phyloP scores from a whole-genome alignment of 2,888 invertebrate genomes.

The Leistus spinibarbis region DNA sequence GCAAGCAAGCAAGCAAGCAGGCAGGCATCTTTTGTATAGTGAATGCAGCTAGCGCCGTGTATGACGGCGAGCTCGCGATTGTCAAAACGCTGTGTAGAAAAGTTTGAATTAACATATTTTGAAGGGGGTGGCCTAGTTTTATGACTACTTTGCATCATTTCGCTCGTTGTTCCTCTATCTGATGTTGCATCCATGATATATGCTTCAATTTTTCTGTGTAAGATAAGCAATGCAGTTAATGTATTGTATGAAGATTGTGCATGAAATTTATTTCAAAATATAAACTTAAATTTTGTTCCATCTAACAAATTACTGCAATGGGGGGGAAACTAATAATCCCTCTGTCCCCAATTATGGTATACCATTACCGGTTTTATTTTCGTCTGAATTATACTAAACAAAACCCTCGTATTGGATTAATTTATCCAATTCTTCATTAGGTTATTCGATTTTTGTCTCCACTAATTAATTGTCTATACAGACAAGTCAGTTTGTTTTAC shows the following conservation, averaged over 20 bases:
- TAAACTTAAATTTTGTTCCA: background rate
- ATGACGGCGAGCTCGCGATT: slow-evolving; percentile 18
- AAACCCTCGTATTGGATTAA: no score
- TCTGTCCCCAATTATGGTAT: no score
- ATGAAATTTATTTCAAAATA: background rate
- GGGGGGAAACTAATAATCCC: no score
- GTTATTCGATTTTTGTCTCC: no score
- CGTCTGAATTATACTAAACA: no score
- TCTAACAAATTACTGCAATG: no score
- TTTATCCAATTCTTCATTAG: no score
- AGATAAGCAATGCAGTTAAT: background rate
- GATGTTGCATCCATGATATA: background rate
- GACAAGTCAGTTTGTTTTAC: no score
- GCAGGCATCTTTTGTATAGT: slow-evolving; percentile 35
- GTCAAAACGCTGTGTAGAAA: slow-evolving; percentile 12
- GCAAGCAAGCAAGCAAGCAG: background rate
- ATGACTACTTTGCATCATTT: slow-evolving; percentile 2
- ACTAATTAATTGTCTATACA: no score
- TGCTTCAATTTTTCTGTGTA: background rate
- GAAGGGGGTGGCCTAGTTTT: slow-evolving; percentile 32
- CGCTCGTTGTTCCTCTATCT: background rate
- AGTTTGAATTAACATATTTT: slow-evolving; percentile 31
- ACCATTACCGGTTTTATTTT: no score
- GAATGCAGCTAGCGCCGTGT: slow-evolving; percentile 8
- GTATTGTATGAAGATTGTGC: background rate